Base-by-base conservation (phyloP, 2,113 vertebrate species). In the Nymphicus hollandicus region DNA sequence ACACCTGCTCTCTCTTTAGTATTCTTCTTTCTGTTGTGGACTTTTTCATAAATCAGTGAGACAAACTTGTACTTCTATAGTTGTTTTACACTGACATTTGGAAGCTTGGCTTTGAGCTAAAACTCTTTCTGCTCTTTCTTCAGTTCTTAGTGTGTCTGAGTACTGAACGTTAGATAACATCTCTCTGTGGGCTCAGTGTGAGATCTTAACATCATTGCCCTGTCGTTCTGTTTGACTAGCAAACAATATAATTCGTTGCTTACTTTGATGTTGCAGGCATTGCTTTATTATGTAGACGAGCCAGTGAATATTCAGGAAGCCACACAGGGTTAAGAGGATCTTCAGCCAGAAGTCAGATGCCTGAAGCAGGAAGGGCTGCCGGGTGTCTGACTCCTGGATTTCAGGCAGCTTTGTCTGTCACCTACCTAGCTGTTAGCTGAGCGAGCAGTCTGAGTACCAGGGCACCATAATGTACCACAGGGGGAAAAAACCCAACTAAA, bases 81-180 rank as follows among this genome's bases (percentile, higher is more conserved):
- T 37, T 82, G 58, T 70, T 20, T 85, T 29, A 49, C 39, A 8
- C 17, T 58, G 33, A 35, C 13, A 58, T 58, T 58, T 35, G 33
- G 33, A 35, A 58, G 56, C 56, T 58, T 35, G 20, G 56, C 33
- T 58, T 58, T 58, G 8, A 58, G 33, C 56, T 35, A 35, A 61
- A 90, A 86, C 74, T 71, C 52, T 93, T 55, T 91, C 77, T 58
- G 29, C 84, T 94, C 47, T 83, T 93, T 56, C 39, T 61, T 92
- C 23, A 56, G 70, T 86, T 93, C 49, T 63, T 72, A 9, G 8
- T 31, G 37, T 65, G 20, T 86, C 31, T 35, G 33, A 70, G 41
- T 12, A 47, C 43, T 73, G 9, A 31, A 8, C 65, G 64, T 47
- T 44, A 49, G 37, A 23, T 58, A 50, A 50, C 13, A 12, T 52